These are phyloP conservation scores for Aurelia aurita complex sp. Pacific DNA, from an alignment of 30 jellyfish, hydroid and myxozoan genomes.

Conservation along the genomic window DNA sequence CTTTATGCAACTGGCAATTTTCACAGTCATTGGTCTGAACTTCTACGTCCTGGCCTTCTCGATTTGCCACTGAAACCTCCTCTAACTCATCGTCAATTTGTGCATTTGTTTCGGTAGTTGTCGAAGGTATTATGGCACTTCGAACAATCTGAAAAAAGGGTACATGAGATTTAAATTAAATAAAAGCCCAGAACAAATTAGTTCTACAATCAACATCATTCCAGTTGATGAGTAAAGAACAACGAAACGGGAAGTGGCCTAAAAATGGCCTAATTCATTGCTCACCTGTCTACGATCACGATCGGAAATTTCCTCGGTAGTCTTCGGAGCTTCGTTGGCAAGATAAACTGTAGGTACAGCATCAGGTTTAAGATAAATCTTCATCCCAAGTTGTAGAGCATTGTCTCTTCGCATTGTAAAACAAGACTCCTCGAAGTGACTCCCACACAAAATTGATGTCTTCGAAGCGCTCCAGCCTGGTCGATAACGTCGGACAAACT, in stretches of 20 bases:
- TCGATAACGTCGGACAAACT: constrained; percentile 49
- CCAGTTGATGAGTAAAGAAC: neutral
- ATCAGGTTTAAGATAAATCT: constrained; percentile 6
- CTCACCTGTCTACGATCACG: constrained; percentile 21
- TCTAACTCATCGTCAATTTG: neutral
- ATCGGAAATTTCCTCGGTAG: constrained; percentile 4
- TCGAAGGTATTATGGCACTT: constrained; percentile 15
- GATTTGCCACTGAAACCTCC: neutral
- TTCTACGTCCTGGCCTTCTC: neutral
- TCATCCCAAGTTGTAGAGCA: constrained; percentile 34
- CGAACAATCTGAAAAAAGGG: constrained; percentile 27
- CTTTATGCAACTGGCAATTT: constrained; percentile 12
- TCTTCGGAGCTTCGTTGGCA: constrained; percentile 9
- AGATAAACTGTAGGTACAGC: constrained; percentile 35
- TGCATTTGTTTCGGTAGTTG: constrained; percentile 4
- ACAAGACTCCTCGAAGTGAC: constrained; percentile 31
- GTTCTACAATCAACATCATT: neutral
- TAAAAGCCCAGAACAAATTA: neutral
- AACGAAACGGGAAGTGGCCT: neutral
- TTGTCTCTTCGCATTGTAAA: constrained; percentile 26
- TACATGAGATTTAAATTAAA: neutral
- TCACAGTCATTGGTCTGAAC: neutral
- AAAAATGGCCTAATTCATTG: neutral
- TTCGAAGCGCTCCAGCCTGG: constrained; percentile 25
- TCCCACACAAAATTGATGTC: constrained; percentile 15